These are phyloP conservation scores for Copsychus sechellarum DNA, from an alignment of 2,113 vertebrate species.

Conservation along the genomic window DNA sequence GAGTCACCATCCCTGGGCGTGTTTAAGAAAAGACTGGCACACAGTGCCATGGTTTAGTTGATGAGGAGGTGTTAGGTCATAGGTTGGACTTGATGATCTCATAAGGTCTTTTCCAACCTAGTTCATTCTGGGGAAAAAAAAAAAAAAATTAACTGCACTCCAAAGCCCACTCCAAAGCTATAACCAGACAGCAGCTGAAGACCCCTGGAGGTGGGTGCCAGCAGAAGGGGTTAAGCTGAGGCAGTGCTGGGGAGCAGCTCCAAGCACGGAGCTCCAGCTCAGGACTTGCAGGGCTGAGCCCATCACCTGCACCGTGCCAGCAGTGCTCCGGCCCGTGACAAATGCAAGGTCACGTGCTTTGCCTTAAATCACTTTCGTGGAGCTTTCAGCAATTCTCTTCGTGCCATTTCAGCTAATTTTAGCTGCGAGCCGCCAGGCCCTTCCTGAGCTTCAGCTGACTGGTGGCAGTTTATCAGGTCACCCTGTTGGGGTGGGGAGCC, in stretches of 20 bases:
- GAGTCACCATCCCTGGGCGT: too few species aligned
- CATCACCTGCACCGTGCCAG: neutral
- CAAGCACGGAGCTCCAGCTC: neutral
- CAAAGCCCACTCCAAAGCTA: neutral
- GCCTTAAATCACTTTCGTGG: slow-evolving; percentile 26
- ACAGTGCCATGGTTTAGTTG: neutral
- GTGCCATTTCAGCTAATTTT: slow-evolving; percentile 58
- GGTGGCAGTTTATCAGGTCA: slow-evolving; percentile 53
- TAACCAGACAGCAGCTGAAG: neutral
- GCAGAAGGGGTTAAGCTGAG: neutral
- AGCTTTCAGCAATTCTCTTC: slow-evolving; percentile 56
- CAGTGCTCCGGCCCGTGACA: slow-evolving; percentile 19
- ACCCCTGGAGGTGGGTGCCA: neutral
- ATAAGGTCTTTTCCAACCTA: neutral
- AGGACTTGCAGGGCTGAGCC: accelerated
- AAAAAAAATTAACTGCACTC: neutral
- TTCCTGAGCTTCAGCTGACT: slow-evolving; percentile 7
- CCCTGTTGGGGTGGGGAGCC: neutral
- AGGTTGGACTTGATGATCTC: neutral
- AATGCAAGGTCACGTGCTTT: slow-evolving; percentile 29
- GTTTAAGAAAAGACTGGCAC: neutral
- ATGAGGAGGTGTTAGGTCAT: neutral
- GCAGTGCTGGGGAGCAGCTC: neutral
- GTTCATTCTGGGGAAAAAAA: neutral
- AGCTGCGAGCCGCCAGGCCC: neutral